Conservation (phyloP, 2,797 vertebrate genomes). For the Gallinago stenura region DNA sequence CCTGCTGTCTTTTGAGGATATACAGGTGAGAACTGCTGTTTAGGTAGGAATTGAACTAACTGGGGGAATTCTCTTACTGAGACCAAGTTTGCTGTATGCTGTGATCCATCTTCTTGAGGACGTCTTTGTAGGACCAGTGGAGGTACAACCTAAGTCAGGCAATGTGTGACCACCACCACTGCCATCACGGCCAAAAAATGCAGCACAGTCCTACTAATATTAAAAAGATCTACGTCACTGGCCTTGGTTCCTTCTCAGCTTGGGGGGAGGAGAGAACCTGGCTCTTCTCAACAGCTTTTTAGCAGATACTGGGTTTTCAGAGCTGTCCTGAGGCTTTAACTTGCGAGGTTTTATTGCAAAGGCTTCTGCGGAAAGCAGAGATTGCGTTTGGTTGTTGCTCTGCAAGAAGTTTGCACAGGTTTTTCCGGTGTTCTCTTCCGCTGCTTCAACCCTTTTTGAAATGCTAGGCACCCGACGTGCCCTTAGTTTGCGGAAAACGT, state of each 20-base stretch:
- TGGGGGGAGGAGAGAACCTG: too few relatives aligned
- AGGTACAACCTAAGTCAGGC: neutral
- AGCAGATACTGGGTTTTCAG: neutral
- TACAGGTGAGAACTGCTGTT: neutral
- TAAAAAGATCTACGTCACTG: neutral
- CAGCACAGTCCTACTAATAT: too few relatives aligned
- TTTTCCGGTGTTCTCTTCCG: neutral
- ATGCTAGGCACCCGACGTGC: neutral
- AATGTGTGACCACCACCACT: neutral
- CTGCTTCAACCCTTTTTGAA: neutral
- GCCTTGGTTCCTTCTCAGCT: neutral
- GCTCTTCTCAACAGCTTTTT: neutral
- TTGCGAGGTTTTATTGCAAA: neutral
- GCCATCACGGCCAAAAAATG: neutral
- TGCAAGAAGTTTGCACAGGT: neutral
- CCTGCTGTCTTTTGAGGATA: neutral
- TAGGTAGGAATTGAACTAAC: neutral
- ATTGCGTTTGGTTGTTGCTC: neutral
- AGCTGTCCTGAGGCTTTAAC: fast-evolving
- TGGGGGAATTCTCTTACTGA: neutral
- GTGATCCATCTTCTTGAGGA: neutral
- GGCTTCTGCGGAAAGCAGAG: neutral
- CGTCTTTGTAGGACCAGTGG: neutral
- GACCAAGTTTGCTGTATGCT: fast-evolving
- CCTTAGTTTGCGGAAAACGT: neutral